phyloP scores from a whole-genome alignment of 2,113 vertebrate genomes.

The Parus major region DNA sequence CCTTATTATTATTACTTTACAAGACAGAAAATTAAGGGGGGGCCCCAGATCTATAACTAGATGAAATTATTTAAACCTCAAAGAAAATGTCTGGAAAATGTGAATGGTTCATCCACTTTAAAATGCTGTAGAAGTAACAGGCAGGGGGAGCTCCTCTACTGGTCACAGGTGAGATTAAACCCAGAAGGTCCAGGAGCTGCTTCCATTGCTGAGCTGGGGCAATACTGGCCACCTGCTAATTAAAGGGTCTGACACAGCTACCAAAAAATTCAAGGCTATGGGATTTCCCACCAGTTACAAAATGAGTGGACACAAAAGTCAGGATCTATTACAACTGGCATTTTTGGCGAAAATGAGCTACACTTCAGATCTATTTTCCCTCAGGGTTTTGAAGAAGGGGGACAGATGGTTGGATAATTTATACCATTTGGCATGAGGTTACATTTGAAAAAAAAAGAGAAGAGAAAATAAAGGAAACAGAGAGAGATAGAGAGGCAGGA shows the following conservation, averaged over 20 bases:
- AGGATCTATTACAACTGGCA: constrained; percentile 44
- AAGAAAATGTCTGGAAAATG: not conserved
- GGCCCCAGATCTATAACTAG: not conserved
- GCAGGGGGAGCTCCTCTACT: constrained; percentile 45
- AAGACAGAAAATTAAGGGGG: constrained; percentile 10
- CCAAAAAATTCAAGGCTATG: not conserved
- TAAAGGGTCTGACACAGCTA: not conserved
- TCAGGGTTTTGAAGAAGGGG: constrained; percentile 50
- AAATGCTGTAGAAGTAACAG: not conserved
- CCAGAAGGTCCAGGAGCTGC: not conserved
- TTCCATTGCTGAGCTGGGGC: not conserved
- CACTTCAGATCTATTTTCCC: constrained; percentile 61
- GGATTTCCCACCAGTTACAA: constrained; percentile 7
- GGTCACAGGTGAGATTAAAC: constrained; percentile 30
- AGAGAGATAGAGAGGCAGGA: constrained; percentile 59
- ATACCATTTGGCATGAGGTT: constrained; percentile 67
- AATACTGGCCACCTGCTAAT: not conserved
- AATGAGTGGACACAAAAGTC: constrained; percentile 17
- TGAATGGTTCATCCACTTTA: not conserved
- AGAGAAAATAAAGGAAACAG: constrained; percentile 29
- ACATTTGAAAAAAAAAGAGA: not conserved
- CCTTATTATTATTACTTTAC: constrained; percentile 42
- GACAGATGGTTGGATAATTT: constrained; percentile 71
- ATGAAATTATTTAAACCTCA: constrained; percentile 20
- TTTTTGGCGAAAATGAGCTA: constrained; percentile 60